These are phyloP conservation scores for Athene noctua DNA, from an alignment of 2,113 vertebrate genomes.

Conservation along the genomic window DNA sequence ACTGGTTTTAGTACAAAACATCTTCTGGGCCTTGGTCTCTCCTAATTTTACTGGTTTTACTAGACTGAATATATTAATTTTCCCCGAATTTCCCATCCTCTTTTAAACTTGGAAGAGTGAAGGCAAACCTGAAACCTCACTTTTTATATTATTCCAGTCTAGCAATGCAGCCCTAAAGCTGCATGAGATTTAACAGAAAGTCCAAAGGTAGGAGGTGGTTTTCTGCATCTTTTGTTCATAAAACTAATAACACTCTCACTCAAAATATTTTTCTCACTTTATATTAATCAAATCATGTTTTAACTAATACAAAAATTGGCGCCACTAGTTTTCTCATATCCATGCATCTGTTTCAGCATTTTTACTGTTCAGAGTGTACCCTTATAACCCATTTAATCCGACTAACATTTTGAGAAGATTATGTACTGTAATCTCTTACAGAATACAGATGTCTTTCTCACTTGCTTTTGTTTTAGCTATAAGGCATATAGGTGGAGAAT, in stretches of 20 bases:
- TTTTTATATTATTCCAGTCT: not conserved
- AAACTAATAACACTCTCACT: not conserved
- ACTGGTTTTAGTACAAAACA: not conserved
- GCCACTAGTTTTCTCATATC: not conserved
- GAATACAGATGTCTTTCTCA: not conserved
- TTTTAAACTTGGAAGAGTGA: not conserved
- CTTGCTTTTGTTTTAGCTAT: not conserved
- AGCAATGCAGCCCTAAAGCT: not conserved
- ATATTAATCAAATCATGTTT: not conserved
- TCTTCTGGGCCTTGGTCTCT: not conserved
- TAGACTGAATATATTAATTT: not conserved
- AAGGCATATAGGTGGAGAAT: not conserved
- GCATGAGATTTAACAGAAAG: not conserved
- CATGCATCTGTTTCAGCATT: not conserved
- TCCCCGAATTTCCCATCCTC: not conserved
- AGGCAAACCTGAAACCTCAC: not conserved
- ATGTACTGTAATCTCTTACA: not conserved
- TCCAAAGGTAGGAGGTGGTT: not conserved
- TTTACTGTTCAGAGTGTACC: not conserved
- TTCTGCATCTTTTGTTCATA: not conserved
- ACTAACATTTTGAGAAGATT: not conserved
- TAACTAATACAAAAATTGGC: not conserved
- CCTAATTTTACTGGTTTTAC: not conserved
- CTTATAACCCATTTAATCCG: not conserved
- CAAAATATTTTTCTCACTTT: not conserved